Base-by-base conservation (phyloP, 2,113 vertebrate genomes). In the Rhinichthys klamathensis region DNA sequence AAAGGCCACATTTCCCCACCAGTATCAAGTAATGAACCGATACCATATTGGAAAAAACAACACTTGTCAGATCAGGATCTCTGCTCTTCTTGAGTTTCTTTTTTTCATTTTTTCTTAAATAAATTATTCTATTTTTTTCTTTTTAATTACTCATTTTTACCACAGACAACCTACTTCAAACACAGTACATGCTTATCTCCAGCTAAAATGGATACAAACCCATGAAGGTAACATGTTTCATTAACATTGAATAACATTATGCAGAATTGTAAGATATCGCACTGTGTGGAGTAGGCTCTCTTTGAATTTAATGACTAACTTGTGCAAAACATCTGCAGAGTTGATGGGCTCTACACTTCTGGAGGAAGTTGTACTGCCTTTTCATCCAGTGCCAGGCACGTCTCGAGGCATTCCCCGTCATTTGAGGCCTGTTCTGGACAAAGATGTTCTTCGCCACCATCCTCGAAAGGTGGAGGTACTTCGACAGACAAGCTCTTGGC, bases 281-380 rank as follows among this genome's bases (percentile, higher is more conserved):
- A 69, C 61, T 84, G 78, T 79, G 49, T 49, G 41, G 76, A 84
- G 72, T 76, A 78, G 82, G 58, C 80, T 89, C 90, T 90, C 88
- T 92, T 92, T 89, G 90, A 91, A 92, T 91, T 92, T 86, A 91
- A 91, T 89, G 88, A 92, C 92, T 91, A 90, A 92, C 82, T 93
- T 95, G 95, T 96, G 95, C 95, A 96, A 96, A 95, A 95, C 89
- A 91, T 94, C 92, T 93, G 93, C 93, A 89, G 92, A 91, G 91
- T 90, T 83, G 87, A 90, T 87, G 49, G 85, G 76, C 51, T 86
- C 58, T 94, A 94, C 89, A 92, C 92, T 83, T 94, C 92, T 41
- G 92, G 86, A 82, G 91, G 92, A 87, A 90, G 93, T 56, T 86
- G 92, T 81, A 89, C 72, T 23, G 88, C 89, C 67, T 90, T 88